phyloP scores from a whole-genome alignment of 1,140 invertebrate genomes.

The Brachionus rotundiformis region DNA sequence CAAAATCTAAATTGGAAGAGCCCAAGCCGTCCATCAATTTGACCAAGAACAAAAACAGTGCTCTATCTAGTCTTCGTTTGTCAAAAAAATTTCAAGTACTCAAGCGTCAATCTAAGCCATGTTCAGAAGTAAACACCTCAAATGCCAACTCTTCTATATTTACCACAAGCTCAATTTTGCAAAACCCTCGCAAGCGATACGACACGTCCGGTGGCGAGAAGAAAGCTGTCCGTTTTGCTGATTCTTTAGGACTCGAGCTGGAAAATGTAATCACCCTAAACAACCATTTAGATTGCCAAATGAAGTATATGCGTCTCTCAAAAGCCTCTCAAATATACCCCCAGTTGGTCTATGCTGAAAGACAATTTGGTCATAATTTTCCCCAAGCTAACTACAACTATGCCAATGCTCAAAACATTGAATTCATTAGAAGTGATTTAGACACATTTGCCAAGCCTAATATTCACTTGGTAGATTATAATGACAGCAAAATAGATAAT shows the following conservation, averaged over 20 bases:
- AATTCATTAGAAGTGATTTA: neutral
- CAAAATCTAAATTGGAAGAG: neutral
- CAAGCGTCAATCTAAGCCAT: neutral
- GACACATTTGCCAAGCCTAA: neutral
- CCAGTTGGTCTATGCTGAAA: neutral
- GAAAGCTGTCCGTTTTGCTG: conserved; percentile 47
- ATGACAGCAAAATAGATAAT: neutral
- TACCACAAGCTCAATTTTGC: conserved; percentile 18
- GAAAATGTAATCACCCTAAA: conserved; percentile 37
- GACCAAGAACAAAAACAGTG: neutral
- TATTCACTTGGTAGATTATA: neutral
- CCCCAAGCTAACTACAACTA: neutral
- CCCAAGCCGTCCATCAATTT: neutral
- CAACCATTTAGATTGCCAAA: conserved; percentile 6
- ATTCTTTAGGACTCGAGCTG: conserved; percentile 17
- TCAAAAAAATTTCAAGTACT: conserved; percentile 14
- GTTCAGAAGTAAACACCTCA: neutral
- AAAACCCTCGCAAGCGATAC: neutral
- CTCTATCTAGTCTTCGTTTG: neutral
- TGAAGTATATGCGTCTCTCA: neutral
- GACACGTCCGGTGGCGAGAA: neutral
- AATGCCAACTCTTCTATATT: neutral
- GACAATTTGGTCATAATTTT: neutral
- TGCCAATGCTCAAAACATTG: neutral
- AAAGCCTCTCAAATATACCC: neutral